Conservation (phyloP, 1,140 invertebrate species). For the Heliconius hewitsoni region DNA sequence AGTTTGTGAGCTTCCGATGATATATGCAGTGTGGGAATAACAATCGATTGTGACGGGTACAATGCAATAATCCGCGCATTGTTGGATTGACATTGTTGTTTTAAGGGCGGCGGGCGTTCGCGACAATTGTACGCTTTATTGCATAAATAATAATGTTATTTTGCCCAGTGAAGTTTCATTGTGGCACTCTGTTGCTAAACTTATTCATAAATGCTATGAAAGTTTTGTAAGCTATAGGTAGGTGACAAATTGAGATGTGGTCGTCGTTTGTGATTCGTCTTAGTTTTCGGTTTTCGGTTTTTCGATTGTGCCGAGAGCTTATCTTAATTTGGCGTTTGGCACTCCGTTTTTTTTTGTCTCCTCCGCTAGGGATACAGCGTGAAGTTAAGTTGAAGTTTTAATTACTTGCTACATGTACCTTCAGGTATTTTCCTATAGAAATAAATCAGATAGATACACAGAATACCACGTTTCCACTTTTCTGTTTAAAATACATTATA, state of each 20-base stretch:
- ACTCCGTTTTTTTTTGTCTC: no score
- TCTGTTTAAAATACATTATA: no score
- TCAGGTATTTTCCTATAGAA: no score
- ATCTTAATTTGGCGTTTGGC: no score
- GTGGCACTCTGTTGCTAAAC: conserved; percentile 64
- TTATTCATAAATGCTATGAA: conserved; percentile 49
- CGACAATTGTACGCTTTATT: conserved; percentile 78
- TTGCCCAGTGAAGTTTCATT: conserved; percentile 65
- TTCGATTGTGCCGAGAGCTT: no score
- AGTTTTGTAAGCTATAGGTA: background rate
- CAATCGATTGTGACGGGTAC: conserved; percentile 69
- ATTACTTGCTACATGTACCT: no score
- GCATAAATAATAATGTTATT: conserved; percentile 81
- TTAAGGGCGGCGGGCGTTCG: conserved; percentile 74
- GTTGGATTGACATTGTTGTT: conserved; percentile 80
- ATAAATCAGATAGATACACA: no score
- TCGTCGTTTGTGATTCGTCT: background rate
- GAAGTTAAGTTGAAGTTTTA: no score
- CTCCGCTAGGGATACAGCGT: no score
- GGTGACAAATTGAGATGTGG: background rate
- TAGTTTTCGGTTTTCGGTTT: background rate
- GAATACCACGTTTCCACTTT: no score
- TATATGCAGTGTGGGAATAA: conserved; percentile 59
- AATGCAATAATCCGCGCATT: conserved; percentile 79
- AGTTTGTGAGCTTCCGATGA: conserved; percentile 11